Evolutionary conservation across 2,113 vertebrate genomes (phyloP).

Genomic region (Agapornis roseicollis): DNA sequence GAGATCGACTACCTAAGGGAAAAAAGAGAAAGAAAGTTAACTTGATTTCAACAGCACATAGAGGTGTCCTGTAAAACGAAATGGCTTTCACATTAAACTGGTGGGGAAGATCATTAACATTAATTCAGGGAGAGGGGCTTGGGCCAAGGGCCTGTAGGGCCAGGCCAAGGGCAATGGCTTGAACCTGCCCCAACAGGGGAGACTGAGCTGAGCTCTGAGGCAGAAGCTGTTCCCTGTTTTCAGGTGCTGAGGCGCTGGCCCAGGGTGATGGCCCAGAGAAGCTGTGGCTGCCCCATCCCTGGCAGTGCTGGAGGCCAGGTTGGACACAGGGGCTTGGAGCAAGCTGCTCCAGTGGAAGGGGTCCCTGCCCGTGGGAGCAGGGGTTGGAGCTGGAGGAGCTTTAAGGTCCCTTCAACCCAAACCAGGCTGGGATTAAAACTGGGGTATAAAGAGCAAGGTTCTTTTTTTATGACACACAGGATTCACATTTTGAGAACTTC

Average conservation of each 20-base stretch:
- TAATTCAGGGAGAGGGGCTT: background rate
- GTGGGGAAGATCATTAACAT: background rate
- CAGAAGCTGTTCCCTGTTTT: background rate
- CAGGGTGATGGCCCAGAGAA: too few species aligned
- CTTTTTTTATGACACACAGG: background rate
- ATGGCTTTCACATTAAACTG: background rate
- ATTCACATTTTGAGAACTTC: background rate
- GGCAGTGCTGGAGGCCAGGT: too few species aligned
- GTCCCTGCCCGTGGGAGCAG: accelerated
- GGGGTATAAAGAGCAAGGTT: background rate
- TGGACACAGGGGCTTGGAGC: too few species aligned
- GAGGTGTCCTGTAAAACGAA: background rate
- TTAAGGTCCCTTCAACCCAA: background rate
- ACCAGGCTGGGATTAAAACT: background rate
- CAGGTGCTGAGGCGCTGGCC: too few species aligned
- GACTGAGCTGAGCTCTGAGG: background rate
- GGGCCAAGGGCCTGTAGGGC: too few species aligned
- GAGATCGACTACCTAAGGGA: constrained; percentile 85
- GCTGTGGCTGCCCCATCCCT: too few species aligned
- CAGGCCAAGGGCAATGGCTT: background rate
- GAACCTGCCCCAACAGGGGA: background rate
- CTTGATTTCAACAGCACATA: background rate
- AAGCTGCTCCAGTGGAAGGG: background rate
- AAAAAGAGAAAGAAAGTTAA: background rate
- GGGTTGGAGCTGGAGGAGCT: background rate